Evolutionary conservation across 2,113 vertebrate species (phyloP).

Genomic region (Castor canadensis): DNA sequence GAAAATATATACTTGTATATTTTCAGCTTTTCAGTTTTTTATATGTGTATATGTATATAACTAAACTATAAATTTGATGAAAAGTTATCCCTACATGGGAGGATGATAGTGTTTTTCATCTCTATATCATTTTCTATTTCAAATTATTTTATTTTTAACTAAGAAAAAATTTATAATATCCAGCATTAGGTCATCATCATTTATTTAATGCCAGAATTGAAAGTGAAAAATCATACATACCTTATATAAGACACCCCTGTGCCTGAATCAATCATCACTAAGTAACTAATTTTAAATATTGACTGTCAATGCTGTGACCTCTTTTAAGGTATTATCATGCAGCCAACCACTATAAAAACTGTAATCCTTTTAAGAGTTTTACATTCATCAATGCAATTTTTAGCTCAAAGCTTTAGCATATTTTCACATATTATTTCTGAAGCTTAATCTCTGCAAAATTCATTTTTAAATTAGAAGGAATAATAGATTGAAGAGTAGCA

Average conservation of each 20-base stretch:
- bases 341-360: not conserved
- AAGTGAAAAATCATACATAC: not conserved
- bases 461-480: not conserved
- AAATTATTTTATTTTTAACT: not conserved
- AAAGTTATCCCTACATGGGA: not conserved
- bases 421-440: constrained; percentile 14
- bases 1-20: not conserved
- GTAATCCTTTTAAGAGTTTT: constrained; percentile 15
- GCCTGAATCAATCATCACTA: not conserved
- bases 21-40: not conserved
- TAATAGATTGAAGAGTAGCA: not conserved
- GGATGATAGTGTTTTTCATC: not conserved
- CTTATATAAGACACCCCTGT: not conserved
- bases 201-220: not conserved
- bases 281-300: not conserved
- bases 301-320: not conserved
- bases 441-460: not conserved
- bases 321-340: not conserved
- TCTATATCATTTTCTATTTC: not conserved
- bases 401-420: not conserved
- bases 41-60: not conserved
- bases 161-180: not conserved
- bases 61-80: not conserved
- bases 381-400: not conserved
- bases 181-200: not conserved